Conservation (phyloP, 2,113 vertebrate genomes). For the Tamias sibiricus region DNA sequence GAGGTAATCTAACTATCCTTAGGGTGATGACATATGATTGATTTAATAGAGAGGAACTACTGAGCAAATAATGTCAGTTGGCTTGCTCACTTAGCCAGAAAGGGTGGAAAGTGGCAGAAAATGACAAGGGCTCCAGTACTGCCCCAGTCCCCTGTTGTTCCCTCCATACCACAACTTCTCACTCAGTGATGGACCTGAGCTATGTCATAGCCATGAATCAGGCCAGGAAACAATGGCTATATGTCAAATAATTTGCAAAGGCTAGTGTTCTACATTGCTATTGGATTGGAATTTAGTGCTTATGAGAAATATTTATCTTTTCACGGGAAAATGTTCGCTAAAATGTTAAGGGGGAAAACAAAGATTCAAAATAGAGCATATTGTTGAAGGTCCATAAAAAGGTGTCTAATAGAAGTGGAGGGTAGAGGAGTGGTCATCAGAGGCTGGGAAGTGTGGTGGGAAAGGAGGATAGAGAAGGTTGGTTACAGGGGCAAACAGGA, state of each 20-base stretch:
- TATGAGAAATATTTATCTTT: constrained; percentile 2
- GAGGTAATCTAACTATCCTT: not conserved
- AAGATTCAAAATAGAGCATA: not conserved
- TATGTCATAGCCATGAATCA: not conserved
- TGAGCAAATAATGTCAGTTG: not conserved
- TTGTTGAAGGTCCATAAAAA: not conserved
- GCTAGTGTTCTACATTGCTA: not conserved
- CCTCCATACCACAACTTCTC: not conserved
- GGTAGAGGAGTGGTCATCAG: not conserved
- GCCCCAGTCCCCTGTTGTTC: accelerated
- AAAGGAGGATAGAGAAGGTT: not conserved
- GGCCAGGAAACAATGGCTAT: not conserved
- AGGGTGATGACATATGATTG: not conserved
- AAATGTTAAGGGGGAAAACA: not conserved
- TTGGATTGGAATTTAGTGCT: constrained; percentile 23
- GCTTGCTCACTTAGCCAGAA: not conserved
- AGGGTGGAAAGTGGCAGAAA: not conserved
- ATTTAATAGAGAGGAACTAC: accelerated
- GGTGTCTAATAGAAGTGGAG: not conserved
- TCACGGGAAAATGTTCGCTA: constrained; percentile 63
- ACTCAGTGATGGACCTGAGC: accelerated
- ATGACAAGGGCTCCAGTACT: accelerated
- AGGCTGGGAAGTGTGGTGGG: not conserved
- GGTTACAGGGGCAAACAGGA: not conserved
- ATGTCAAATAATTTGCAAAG: not conserved